phyloP scores from a whole-genome alignment of 37 sponge, comb jelly and placozoan genomes.

The Oopsacas minuta region DNA sequence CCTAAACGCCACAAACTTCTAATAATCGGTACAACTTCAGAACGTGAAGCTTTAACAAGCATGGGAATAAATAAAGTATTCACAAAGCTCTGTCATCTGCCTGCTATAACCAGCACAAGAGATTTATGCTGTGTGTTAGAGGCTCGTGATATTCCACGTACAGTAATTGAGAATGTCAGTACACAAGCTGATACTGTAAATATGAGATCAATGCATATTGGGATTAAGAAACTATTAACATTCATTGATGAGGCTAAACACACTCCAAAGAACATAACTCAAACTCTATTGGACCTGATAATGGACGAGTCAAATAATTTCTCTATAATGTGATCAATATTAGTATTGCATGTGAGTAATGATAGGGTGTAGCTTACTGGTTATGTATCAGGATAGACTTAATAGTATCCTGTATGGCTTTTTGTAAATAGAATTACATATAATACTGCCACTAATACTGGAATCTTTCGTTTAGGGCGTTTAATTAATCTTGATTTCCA shows the following conservation, averaged over 20 bases:
- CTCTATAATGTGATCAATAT: not conserved
- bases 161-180: conserved; percentile 21
- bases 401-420: no score
- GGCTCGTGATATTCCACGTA: not conserved
- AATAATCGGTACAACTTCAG: conserved; percentile 61
- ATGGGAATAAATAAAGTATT: conserved; percentile 42
- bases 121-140: conserved; percentile 39
- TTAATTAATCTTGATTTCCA: no score
- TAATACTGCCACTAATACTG: no score
- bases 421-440: no score
- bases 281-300: not conserved
- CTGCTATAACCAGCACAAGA: conserved; percentile 29
- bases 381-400: no score
- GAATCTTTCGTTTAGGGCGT: no score
- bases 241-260: conserved; percentile 35
- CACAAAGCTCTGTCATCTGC: conserved; percentile 28
- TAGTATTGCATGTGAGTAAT: no score
- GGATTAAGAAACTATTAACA: conserved; percentile 62
- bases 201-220: conserved; percentile 38
- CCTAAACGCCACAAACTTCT: conserved; percentile 56
- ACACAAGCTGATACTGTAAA: conserved; percentile 24
- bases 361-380: no score
- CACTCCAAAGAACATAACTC: not conserved
- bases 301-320: not conserved
- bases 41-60: conserved; percentile 25